Evolutionary conservation across 2,888 invertebrate genomes (phyloP).

Genomic region (Hypolimnas misippus): DNA sequence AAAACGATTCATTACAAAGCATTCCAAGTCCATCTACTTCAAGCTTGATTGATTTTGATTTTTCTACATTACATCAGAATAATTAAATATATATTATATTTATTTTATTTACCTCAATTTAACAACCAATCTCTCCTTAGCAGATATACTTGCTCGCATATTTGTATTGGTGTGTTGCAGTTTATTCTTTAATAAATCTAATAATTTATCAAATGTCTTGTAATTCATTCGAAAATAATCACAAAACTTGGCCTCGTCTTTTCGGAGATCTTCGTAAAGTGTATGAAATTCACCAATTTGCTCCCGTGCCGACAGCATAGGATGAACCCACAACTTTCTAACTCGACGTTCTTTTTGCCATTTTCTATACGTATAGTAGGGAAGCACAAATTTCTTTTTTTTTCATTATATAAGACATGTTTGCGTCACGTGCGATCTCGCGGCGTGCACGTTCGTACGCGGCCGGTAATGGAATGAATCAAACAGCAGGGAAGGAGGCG

Average conservation of each 20-base stretch:
- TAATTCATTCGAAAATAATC: constrained; percentile 7
- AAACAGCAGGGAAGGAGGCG: not conserved
- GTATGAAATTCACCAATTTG: constrained; percentile 3
- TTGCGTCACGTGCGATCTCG: constrained; percentile 21
- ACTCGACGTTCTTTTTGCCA: constrained; percentile 20
- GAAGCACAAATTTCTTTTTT: constrained; percentile 17
- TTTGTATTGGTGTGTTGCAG: constrained; percentile 36
- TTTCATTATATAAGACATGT: constrained; percentile 22
- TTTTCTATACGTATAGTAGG: constrained; percentile 17
- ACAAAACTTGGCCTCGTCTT: constrained; percentile 10
- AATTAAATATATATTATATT: constrained; percentile 32
- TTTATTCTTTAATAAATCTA: constrained; percentile 32
- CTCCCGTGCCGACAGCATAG: constrained; percentile 10
- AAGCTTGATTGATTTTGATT: constrained; percentile 42
- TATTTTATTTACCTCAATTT: constrained; percentile 40
- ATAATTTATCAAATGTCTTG: not conserved
- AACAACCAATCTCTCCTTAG: constrained; percentile 37
- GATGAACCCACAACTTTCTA: constrained; percentile 14
- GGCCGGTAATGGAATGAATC: constrained; percentile 8
- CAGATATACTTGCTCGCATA: constrained; percentile 36
- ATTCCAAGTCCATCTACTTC: constrained; percentile 29
- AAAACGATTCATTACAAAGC: constrained; percentile 18
- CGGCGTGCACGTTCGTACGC: constrained; percentile 14
- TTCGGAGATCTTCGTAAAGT: too few species aligned
- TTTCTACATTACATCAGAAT: constrained; percentile 29